Base-by-base conservation (phyloP, 30 jellyfish, hydroid and myxozoan genomes). In the Cassiopea andromeda region DNA sequence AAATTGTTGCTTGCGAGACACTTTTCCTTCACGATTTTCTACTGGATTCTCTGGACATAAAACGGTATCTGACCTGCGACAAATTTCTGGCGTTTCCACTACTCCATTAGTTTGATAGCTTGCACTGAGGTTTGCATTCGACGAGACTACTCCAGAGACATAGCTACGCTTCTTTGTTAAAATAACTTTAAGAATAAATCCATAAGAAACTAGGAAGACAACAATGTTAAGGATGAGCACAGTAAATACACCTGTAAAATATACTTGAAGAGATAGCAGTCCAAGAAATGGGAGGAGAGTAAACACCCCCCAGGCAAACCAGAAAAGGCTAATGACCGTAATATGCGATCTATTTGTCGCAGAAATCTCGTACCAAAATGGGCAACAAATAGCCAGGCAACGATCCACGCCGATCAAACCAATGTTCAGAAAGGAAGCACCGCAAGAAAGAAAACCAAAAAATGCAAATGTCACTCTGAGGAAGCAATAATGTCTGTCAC, bases 361-460 rank as follows among this genome's bases (percentile, higher is more conserved):
- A 27, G 57, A 19, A 44, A 64, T 57, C 15, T 19, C 85, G 83
- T 86, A 77, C 89, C 83, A 49, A 58, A 86, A 86, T 19, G 93
- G 93, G 60, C 48, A 60, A 16, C 81, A 60, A 1, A 86, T 86
- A 1, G 93, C 93, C 71, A 86, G 14, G 48, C 88, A 86, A 46
- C 93, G 83, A 64, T 86, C 93, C 58, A 86, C 47, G 1, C 83
- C 70, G 48, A 86, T 86, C 57, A 86, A 19, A 1, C 93, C 93
- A 58, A 86, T 68, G 7, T 75, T 86, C 49, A 86, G 89, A 75
- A 86, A 86, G 44, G 93, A 86, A 18, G 93, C 93, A 43, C 93
- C 93, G 66, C 84, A 19, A 46, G 83, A 75, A 18, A 86, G 73
- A 58, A 86, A 86, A 6, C 93, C 93, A 47, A 75, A 77, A 76